Conservation (phyloP, 2,797 vertebrate species). For the Halcyon leucocephala region DNA sequence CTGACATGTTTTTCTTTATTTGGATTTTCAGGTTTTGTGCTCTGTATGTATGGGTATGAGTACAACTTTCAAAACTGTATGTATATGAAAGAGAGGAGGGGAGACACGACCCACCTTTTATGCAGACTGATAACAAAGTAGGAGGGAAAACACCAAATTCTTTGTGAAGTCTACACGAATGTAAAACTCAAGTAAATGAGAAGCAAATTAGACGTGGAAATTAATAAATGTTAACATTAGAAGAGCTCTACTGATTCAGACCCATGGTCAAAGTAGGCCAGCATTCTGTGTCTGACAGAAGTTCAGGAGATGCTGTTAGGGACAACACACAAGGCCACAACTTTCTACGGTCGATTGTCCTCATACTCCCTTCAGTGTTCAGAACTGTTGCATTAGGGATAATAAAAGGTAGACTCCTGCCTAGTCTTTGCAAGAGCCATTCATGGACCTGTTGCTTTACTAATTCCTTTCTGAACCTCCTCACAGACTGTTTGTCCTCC, state of each 20-base stretch:
- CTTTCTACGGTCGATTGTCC: not conserved
- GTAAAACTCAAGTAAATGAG: not conserved
- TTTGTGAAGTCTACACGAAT: not conserved
- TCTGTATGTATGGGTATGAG: not conserved
- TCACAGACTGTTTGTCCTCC: not conserved
- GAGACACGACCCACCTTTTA: not conserved
- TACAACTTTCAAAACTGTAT: not conserved
- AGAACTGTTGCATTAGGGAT: not conserved
- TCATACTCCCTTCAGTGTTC: not conserved
- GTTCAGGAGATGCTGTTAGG: fast-evolving
- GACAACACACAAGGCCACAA: not conserved
- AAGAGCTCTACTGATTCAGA: not conserved
- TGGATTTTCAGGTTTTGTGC: constrained; percentile 33
- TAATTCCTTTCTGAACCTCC: not conserved
- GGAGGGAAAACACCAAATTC: not conserved
- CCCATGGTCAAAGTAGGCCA: too few relatives aligned
- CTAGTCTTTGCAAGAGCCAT: not conserved
- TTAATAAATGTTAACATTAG: not conserved
- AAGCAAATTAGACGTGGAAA: not conserved
- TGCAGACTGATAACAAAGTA: not conserved
- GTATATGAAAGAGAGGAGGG: not conserved
- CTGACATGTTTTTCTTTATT: constrained; percentile 11
- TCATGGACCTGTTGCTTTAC: not conserved
- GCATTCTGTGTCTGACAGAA: not conserved
- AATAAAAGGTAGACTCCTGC: not conserved